These are phyloP conservation scores for Rhabdornis inornatus DNA, from an alignment of 2,113 vertebrate genomes.

Conservation along the genomic window DNA sequence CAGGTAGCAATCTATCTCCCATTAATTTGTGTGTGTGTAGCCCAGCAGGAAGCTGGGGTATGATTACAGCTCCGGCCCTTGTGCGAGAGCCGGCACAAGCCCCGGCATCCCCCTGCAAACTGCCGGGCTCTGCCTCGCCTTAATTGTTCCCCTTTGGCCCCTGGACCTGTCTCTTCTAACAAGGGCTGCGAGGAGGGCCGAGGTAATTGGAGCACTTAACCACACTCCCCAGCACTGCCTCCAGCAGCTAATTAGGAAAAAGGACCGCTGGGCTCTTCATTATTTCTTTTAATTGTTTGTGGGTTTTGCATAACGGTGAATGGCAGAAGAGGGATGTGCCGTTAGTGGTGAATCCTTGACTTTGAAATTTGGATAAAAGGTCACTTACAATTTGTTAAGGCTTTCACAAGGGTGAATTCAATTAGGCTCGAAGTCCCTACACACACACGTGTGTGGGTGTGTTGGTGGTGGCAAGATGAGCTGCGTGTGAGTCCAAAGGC, in stretches of 20 bases:
- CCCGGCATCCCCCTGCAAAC: background rate
- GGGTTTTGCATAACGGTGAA: conserved; percentile 67
- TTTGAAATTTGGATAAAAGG: conserved; percentile 60
- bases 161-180: conserved; percentile 63
- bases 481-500: background rate
- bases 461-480: background rate
- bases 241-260: conserved; percentile 72
- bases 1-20: conserved; percentile 26
- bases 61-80: conserved; percentile 16
- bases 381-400: conserved; percentile 68
- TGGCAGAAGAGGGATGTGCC: conserved; percentile 38
- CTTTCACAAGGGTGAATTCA: conserved; percentile 63
- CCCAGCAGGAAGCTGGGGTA: conserved; percentile 22
- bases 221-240: conserved; percentile 53
- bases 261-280: conserved; percentile 61
- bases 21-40: background rate
- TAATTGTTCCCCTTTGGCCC: conserved; percentile 72
- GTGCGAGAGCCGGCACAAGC: background rate
- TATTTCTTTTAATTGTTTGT: conserved; percentile 77
- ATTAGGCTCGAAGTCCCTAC: conserved; percentile 20
- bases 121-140: conserved; percentile 23
- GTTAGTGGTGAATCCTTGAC: conserved; percentile 21
- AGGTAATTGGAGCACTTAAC: conserved; percentile 67
- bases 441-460: background rate
- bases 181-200: conserved; percentile 45